Evolutionary conservation across 2,113 vertebrate genomes (phyloP).

Genomic region (Stigmatopora nigra): DNA sequence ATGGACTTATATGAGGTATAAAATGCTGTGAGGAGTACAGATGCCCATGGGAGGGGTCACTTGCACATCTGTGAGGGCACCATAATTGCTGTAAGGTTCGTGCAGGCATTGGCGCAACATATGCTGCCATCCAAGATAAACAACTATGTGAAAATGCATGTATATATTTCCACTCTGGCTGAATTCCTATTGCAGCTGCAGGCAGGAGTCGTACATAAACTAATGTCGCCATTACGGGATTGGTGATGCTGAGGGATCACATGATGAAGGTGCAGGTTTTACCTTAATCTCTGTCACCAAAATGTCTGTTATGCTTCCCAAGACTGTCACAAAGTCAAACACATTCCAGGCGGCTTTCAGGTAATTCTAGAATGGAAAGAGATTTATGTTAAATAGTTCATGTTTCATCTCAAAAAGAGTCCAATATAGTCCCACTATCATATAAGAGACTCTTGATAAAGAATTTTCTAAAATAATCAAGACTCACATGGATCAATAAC

Average conservation of each 20-base stretch:
- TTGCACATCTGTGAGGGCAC: too few species aligned
- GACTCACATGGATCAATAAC: too few species aligned
- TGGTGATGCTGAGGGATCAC: not conserved
- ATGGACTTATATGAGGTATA: too few species aligned
- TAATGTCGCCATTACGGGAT: not conserved
- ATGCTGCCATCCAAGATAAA: not conserved
- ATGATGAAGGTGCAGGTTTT: constrained; percentile 47
- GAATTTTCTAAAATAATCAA: too few species aligned
- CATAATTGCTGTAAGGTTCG: too few species aligned
- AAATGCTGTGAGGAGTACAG: too few species aligned
- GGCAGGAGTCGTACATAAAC: not conserved
- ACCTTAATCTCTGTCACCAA: constrained; percentile 96
- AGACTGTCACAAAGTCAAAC: constrained; percentile 97
- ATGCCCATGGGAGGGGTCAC: too few species aligned
- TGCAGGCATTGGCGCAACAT: too few species aligned
- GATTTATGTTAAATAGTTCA: not conserved
- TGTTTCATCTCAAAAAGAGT: not conserved
- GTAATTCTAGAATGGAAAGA: constrained; percentile 60
- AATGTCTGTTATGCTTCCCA: constrained; percentile 99
- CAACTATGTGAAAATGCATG: not conserved
- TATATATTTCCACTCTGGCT: not conserved
- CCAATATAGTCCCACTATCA: not conserved
- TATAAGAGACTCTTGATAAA: too few species aligned
- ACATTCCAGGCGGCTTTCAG: constrained; percentile 97
- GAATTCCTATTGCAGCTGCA: not conserved